phyloP scores from a whole-genome alignment of 2,888 invertebrate species.

The Drosophila phalerata region DNA sequence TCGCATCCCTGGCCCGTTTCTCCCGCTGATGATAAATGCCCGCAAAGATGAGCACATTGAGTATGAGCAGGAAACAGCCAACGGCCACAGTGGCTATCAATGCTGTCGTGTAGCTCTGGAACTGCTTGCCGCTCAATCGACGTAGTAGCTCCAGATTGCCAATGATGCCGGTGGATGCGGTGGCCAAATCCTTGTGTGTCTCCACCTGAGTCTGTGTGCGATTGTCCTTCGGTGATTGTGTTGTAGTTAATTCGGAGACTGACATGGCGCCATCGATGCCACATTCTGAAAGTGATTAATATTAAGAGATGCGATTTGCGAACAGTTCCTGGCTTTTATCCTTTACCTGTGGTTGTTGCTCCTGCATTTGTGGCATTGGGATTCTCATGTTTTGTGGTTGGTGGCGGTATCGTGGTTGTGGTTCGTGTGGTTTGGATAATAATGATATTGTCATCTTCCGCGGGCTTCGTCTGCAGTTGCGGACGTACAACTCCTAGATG shows the following conservation, averaged over 20 bases:
- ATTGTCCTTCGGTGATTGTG: slow-evolving; percentile 85
- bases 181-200: slow-evolving; percentile 81
- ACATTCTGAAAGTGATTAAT: slow-evolving; percentile 61
- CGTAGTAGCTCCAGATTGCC: slow-evolving; percentile 90
- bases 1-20: slow-evolving; percentile 88
- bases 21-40: slow-evolving; percentile 95
- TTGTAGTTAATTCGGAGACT: slow-evolving; percentile 78
- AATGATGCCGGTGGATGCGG: slow-evolving; percentile 83
- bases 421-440: slow-evolving; percentile 82
- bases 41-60: slow-evolving; percentile 94
- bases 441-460: slow-evolving; percentile 75
- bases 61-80: slow-evolving; percentile 92
- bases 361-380: slow-evolving; percentile 61
- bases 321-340: no score
- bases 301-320: background rate
- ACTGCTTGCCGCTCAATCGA: slow-evolving; percentile 91
- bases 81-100: slow-evolving; percentile 95
- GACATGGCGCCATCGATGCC: slow-evolving; percentile 81
- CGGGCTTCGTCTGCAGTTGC: slow-evolving; percentile 87
- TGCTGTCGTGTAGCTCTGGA: slow-evolving; percentile 95
- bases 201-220: slow-evolving; percentile 67
- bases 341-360: slow-evolving; percentile 83
- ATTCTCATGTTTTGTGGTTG: slow-evolving; percentile 81
- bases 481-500: slow-evolving; percentile 90
- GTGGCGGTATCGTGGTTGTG: slow-evolving; percentile 73